Conservation (phyloP, 2,888 invertebrate genomes). For the Drosophila tripunctata region DNA sequence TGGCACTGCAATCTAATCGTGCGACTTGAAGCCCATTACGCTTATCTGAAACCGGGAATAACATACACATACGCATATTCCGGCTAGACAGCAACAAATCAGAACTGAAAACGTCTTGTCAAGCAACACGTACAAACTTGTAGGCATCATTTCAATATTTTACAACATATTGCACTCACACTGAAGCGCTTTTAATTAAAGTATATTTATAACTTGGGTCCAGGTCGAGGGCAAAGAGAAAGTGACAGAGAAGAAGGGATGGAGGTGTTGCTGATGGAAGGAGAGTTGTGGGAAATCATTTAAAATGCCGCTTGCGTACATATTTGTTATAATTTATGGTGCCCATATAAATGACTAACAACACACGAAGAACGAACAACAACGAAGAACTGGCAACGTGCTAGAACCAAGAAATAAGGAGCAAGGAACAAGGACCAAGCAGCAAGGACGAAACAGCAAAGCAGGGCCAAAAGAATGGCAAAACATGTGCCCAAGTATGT, state of each 20-base stretch:
- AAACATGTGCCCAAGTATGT: slow-evolving; percentile 67
- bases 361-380: slow-evolving; percentile 49
- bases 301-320: slow-evolving; percentile 78
- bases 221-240: not conserved
- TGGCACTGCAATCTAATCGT: not conserved
- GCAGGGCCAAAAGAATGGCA: slow-evolving; percentile 35
- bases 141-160: slow-evolving; percentile 59
- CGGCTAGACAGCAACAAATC: slow-evolving; percentile 49
- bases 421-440: not conserved
- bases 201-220: slow-evolving; percentile 70
- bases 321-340: slow-evolving; percentile 79
- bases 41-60: slow-evolving; percentile 27
- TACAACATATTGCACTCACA: slow-evolving; percentile 71
- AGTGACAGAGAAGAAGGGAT: not conserved
- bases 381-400: slow-evolving; percentile 46
- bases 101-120: slow-evolving; percentile 22
- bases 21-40: not conserved
- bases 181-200: slow-evolving; percentile 71
- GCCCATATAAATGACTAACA: slow-evolving; percentile 80
- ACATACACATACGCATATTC: not conserved
- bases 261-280: not conserved
- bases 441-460: not conserved
- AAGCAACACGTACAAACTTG: slow-evolving; percentile 47
- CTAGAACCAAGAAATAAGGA: slow-evolving; percentile 27
- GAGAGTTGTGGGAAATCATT: slow-evolving; percentile 66